Conservation (phyloP, 64 coral and sea anemone genomes). For the Dendrophyllia cribrosa region DNA sequence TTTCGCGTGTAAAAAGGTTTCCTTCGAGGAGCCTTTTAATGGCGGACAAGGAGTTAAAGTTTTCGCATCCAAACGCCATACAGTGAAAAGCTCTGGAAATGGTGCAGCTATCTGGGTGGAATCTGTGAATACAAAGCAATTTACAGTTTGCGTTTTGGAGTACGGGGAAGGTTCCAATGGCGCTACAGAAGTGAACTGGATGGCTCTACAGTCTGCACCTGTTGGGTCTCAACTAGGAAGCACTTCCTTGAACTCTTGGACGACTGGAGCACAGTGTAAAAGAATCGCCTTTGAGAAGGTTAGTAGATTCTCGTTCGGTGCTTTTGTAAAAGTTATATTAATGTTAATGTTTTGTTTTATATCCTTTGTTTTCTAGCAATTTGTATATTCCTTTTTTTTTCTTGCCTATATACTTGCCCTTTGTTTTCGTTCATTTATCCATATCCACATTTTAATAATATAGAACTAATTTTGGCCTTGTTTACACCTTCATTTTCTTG, state of each 20-base stretch:
- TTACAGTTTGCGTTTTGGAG: slow-evolving; percentile 58
- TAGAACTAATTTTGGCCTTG: too few species aligned
- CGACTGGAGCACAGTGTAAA: slow-evolving; percentile 58
- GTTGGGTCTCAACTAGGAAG: slow-evolving; percentile 42
- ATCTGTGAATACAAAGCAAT: slow-evolving; percentile 17
- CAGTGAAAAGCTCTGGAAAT: not conserved
- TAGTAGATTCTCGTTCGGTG: not conserved
- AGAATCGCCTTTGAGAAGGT: slow-evolving; percentile 55
- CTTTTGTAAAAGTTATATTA: too few species aligned
- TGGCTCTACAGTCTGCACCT: slow-evolving; percentile 37
- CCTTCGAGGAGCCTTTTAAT: slow-evolving; percentile 14
- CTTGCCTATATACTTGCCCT: too few species aligned
- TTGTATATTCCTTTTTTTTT: too few species aligned
- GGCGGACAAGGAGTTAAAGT: slow-evolving; percentile 29
- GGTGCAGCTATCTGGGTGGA: slow-evolving; percentile 63
- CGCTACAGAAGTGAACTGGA: slow-evolving; percentile 42
- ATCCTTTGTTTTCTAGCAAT: too few species aligned
- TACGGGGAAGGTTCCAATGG: slow-evolving; percentile 42
- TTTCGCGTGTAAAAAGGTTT: slow-evolving; percentile 26
- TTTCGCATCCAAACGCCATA: slow-evolving; percentile 39
- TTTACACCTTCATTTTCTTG: too few species aligned
- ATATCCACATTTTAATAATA: too few species aligned
- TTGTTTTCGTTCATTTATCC: too few species aligned
- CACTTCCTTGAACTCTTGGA: slow-evolving; percentile 51
- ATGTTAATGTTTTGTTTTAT: too few species aligned